Percentiles rank a stretch among this genome's conserved stretches.
phyloP scores from a whole-genome alignment of 1,140 invertebrate genomes.

The Asbolus verrucosus region DNA sequence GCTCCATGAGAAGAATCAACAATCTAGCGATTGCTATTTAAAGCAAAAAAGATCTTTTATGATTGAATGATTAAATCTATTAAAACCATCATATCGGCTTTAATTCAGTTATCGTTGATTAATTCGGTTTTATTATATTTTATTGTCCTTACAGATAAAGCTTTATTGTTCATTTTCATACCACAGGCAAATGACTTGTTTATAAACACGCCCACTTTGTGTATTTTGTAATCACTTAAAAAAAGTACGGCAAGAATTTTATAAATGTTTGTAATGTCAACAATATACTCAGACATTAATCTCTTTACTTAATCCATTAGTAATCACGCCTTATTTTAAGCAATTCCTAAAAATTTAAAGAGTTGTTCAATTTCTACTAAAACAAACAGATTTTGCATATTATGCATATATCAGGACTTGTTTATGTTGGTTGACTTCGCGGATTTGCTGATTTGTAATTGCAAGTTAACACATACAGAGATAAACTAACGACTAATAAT shows the following conservation, averaged over 20 bases:
- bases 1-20: constrained; percentile 6
- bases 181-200: constrained; percentile 5
- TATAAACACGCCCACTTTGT: background rate
- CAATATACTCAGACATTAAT: background rate
- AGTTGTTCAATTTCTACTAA: no score
- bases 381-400: background rate
- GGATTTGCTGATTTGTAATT: no score
- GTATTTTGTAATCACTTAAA: background rate
- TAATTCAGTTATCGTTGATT: background rate
- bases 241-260: background rate
- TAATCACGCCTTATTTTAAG: no score
- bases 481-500: background rate
- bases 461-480: no score
- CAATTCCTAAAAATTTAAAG: no score
- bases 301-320: background rate
- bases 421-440: background rate
- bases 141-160: background rate
- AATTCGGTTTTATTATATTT: background rate
- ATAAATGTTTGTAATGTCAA: background rate
- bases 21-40: no score
- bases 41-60: no score
- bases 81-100: no score
- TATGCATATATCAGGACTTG: background rate
- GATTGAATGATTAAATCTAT: no score
- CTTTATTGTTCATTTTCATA: background rate